Conservation (phyloP, 2,113 vertebrate genomes). For the Atherinomorus stipes region DNA sequence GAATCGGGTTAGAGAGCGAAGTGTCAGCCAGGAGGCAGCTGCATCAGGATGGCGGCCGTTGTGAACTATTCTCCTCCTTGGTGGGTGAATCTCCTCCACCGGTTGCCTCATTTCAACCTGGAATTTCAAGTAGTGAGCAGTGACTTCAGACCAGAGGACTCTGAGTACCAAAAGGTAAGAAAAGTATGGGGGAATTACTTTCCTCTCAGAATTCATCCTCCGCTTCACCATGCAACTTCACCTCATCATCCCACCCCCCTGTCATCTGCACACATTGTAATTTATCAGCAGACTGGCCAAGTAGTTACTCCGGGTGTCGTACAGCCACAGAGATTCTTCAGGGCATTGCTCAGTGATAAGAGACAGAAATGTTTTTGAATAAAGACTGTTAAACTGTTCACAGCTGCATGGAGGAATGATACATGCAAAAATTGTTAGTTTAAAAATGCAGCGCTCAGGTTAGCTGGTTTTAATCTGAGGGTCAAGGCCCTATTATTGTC, state of each 20-base stretch:
- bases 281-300: constrained; percentile 55
- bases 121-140: constrained; percentile 89
- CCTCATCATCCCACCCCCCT: constrained; percentile 32
- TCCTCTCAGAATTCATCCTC: constrained; percentile 50
- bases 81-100: constrained; percentile 95
- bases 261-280: constrained; percentile 44
- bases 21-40: constrained; percentile 23
- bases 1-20: constrained; percentile 28
- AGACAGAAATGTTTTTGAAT: not conserved
- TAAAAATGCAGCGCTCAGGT: not conserved
- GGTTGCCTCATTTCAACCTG: constrained; percentile 92
- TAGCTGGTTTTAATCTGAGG: not conserved
- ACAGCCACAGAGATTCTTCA: constrained; percentile 33
- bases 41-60: constrained; percentile 86
- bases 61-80: constrained; percentile 94
- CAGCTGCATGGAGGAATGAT: not conserved
- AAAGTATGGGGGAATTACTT: constrained; percentile 20
- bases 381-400: not conserved
- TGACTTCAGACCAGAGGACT: constrained; percentile 92
- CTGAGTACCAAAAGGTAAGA: constrained; percentile 94
- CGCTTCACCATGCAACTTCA: constrained; percentile 34
- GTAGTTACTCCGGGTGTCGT: constrained; percentile 45
- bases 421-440: not conserved
- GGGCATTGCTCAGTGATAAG: constrained; percentile 35
- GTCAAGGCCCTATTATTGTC: no score